Base-by-base conservation (phyloP, 2,113 vertebrate species). In the Lucifuga dentata region DNA sequence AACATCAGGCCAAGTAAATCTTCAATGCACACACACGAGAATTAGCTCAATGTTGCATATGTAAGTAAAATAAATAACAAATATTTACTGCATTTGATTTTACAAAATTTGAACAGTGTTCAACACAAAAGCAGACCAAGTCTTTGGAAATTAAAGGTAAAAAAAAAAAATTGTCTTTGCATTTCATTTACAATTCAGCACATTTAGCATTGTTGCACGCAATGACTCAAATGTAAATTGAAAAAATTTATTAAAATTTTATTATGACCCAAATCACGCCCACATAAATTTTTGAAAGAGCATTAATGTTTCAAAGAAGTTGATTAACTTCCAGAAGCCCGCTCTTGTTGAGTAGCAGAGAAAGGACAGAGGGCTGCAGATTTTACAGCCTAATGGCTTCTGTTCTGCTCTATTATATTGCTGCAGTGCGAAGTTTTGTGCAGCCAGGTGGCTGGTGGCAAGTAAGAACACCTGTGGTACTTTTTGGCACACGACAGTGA, bases 391-490 rank as follows among this genome's bases (percentile, higher is more conserved):
- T 43, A 17, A 32, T 46, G 48, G 52, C 20, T 36, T 48, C 50
- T 58, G 39, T 17, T 73, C 26, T 46, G 21, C 38, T 50, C 33
- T n/a, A n/a, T n/a, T n/a, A 64, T 78, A 29, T 46, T 36, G 46
- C 32, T 80, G 53, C 65, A 43, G 39, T 23, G 55, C 41, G 19
- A 43, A 40, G 15, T 21, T n/a, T 16, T 45, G 59, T 60, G 55
- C 64, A 66, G 62, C 68, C 81, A 80, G 79, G 69, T 73, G 73
- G 59, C 61, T 53, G 52, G 39, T 76, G 61, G 68, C 57, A 80
- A 61, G 46, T 49, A 41, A 65, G 63, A 76, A 52, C 68, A 53
- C 57, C 21, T 83, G n/a, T 72, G 48, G 60, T 20, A 43, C 12
- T 19, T 68, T 39, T 61, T 68, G 59, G 70, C 57, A 56, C 51